Percentiles rank a stretch among this genome's conserved stretches.
phyloP scores from a whole-genome alignment of 1,140 invertebrate genomes.

The Phymorhynchus buccinoides region DNA sequence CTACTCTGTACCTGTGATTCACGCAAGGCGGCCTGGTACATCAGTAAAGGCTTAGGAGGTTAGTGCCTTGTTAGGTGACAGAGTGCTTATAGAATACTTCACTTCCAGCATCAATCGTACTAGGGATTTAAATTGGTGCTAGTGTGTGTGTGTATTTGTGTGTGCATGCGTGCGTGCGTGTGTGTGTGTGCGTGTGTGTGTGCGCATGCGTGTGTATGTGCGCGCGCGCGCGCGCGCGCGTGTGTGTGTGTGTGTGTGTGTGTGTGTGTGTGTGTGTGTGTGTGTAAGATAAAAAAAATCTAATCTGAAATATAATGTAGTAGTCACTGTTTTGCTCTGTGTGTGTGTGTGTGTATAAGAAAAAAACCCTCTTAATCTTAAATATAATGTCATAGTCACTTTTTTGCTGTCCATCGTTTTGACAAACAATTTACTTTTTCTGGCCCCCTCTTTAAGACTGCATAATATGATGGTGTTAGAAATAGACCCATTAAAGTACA shows the following conservation, averaged over 20 bases:
- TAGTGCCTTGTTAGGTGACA: slow-evolving; percentile 7
- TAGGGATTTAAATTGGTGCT: not conserved
- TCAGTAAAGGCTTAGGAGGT: slow-evolving; percentile 80
- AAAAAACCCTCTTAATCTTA: no score
- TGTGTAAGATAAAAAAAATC: not conserved
- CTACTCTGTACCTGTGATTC: slow-evolving; percentile 85
- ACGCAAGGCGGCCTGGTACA: slow-evolving; percentile 87
- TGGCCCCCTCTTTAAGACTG: no score
- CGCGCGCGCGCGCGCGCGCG: not conserved
- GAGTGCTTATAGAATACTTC: not conserved
- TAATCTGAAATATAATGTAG: no score
- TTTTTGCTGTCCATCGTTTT: no score
- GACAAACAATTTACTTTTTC: no score
- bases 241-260: not conserved
- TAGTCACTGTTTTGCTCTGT: no score
- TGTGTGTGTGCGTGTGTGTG: not conserved
- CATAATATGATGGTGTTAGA: no score
- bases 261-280: not conserved
- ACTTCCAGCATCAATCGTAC: not conserved
- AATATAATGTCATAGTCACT: no score
- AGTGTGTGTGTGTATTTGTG: not conserved
- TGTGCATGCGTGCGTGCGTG: not conserved
- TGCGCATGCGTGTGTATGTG: not conserved
- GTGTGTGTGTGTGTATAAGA: no score
- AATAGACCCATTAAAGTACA: no score